Evolutionary conservation across 2,888 invertebrate species (phyloP), one percentile per base, ranked within the genome.

Genomic region (Hemaris fuciformis): DNA sequence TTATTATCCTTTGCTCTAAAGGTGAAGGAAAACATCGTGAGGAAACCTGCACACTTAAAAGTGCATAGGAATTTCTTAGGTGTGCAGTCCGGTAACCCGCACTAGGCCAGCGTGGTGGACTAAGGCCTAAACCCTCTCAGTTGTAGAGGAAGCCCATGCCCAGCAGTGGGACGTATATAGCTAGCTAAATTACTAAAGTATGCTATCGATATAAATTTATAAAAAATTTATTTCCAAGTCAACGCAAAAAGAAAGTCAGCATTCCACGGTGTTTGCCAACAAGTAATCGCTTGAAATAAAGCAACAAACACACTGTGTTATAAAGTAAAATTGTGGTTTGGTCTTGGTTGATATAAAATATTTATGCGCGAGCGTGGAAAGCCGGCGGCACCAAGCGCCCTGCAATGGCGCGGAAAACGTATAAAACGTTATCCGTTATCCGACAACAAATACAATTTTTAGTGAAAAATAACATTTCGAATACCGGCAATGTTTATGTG

Each of bases 281-380:
- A 74, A 71, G 72, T 69, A 69, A 76, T 74, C 69, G 62, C 67
- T 20, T 58, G 65, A 64, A 72, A 78, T 79, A 77, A 75, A 77
- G 72, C 69, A 71, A 72, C 70, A 66, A 66, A 65, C 62, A 69
- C 66, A 68, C 64, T 59, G 67, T 64, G 64, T 73, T 76, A 77
- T 80, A 78, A 78, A 79, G 77, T 76, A 71, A 79, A 80, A 76
- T 79, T 77, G 81, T 78, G 76, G 80, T 74, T 73, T 72, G 73
- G 66, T 72, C 73, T 75, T 75, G 75, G 74, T 79, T 75, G 74
- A 74, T 80, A 84, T 83, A 76, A 84, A 85, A 84, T 85, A 85
- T 85, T 84, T 83, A 85, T 82, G 73, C 69, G 68, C 65, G 67
- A 66, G 66, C 69, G 78, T 70, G 70, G 73, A 73, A 70, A 72